Evolutionary conservation across 1,140 invertebrate species (phyloP).

Genomic region (Tetramorium alpestre): DNA sequence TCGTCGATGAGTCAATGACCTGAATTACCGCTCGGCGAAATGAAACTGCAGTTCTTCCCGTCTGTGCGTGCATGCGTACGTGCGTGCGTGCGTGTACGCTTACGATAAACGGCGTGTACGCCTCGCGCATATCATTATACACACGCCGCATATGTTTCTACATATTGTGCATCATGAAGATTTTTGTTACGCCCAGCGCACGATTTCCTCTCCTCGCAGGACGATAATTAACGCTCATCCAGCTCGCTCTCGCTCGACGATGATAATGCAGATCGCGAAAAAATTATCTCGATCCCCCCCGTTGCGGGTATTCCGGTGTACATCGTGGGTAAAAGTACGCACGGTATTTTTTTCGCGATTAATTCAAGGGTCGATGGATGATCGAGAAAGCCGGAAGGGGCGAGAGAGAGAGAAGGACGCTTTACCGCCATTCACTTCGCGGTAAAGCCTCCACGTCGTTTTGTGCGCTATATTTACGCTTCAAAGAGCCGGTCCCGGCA

Average conservation of each 20-base stretch:
- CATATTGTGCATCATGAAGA: conserved; percentile 49
- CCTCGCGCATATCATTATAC: conserved; percentile 64
- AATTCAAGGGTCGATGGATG: not conserved
- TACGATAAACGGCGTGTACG: conserved; percentile 51
- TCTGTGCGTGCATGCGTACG: conserved; percentile 1
- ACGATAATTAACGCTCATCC: conserved; percentile 57
- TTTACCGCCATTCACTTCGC: conserved; percentile 39
- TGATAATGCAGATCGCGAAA: conserved; percentile 19
- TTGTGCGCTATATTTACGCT: conserved; percentile 56
- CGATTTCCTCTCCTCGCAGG: conserved; percentile 56
- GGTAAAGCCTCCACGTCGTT: conserved; percentile 41
- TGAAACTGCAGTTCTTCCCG: conserved; percentile 61
- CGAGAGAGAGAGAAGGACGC: not conserved
- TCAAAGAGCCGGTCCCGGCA: conserved; percentile 18
- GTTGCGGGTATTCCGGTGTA: not conserved
- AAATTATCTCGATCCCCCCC: not conserved
- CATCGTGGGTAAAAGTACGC: not conserved
- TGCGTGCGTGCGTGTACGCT: conserved; percentile 12
- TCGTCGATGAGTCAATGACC: conserved; percentile 72
- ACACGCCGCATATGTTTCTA: conserved; percentile 53
- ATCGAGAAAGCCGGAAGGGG: conserved; percentile 44
- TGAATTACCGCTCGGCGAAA: conserved; percentile 66
- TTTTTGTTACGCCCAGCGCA: conserved; percentile 68
- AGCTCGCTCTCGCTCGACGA: conserved; percentile 20
- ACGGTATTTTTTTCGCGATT: not conserved